A percentile compares a stretch with the other conserved stretches of the same genome.
Conservation (phyloP, 2,113 vertebrate species). For the Apodemus sylvaticus region DNA sequence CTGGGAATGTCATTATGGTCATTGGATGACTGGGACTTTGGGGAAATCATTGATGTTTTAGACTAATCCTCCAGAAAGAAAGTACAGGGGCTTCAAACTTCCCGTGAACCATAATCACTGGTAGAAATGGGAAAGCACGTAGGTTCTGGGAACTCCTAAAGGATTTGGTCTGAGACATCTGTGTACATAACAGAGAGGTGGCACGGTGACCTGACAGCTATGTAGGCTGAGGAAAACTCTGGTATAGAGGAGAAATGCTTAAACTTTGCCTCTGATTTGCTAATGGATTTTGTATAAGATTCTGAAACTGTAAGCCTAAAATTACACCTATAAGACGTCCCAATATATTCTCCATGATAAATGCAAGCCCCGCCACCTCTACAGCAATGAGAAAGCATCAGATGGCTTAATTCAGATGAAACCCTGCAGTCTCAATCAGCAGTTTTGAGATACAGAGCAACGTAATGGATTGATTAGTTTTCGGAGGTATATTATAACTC, state of each 20-base stretch:
- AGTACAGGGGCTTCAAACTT: not conserved
- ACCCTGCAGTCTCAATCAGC: not conserved
- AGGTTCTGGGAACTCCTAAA: not conserved
- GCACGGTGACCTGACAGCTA: not conserved
- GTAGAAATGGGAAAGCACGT: not conserved
- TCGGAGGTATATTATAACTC: accelerated
- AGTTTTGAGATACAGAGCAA: not conserved
- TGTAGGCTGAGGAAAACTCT: not conserved
- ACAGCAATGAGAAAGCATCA: not conserved
- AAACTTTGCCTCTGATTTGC: not conserved
- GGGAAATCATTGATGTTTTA: not conserved
- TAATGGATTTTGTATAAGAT: not conserved
- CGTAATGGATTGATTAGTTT: not conserved
- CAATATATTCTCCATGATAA: not conserved
- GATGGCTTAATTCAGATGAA: not conserved
- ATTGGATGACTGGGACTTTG: not conserved
- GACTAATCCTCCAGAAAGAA: not conserved
- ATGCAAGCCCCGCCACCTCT: not conserved
- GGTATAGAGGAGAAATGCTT: not conserved
- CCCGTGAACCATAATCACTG: not conserved
- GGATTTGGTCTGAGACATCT: not conserved
- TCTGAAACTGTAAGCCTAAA: not conserved
- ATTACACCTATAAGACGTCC: not conserved
- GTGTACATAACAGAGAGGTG: not conserved
- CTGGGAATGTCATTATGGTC: not conserved